These are phyloP conservation scores for Loris lydekkerianus DNA, from an alignment of 2,797 vertebrate species.

Conservation along the genomic window DNA sequence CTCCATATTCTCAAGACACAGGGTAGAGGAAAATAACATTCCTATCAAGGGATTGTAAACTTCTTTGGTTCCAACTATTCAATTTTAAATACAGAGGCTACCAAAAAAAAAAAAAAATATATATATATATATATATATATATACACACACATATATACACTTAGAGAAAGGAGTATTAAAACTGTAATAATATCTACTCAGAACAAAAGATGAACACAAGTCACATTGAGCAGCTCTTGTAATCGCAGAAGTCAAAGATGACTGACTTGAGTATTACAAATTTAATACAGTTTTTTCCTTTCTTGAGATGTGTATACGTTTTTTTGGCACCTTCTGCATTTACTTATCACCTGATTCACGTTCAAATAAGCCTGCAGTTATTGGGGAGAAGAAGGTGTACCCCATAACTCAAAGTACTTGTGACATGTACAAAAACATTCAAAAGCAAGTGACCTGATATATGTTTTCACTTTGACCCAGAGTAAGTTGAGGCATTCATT, in stretches of 20 bases:
- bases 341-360: constrained; percentile 91
- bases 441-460: constrained; percentile 91
- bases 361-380: constrained; percentile 88
- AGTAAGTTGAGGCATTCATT: constrained; percentile 86
- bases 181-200: too few relatives aligned
- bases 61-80: constrained; percentile 77
- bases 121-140: too few relatives aligned
- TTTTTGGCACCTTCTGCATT: constrained; percentile 66
- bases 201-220: too few relatives aligned
- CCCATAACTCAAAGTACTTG: constrained; percentile 76
- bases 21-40: constrained; percentile 34
- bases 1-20: not conserved
- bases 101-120: too few relatives aligned
- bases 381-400: constrained; percentile 85
- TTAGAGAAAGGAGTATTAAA: too few relatives aligned
- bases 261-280: too few relatives aligned
- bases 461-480: constrained; percentile 89
- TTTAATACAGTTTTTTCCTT: too few relatives aligned
- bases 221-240: too few relatives aligned
- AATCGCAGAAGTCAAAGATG: too few relatives aligned
- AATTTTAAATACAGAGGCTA: constrained; percentile 64
- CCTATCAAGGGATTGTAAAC: constrained; percentile 9
- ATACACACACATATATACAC: too few relatives aligned
- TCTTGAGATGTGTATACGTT: too few relatives aligned
- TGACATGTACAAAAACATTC: constrained; percentile 89